These are phyloP conservation scores for Xiphophorus couchianus DNA, from an alignment of 2,113 vertebrate genomes.

Conservation along the genomic window DNA sequence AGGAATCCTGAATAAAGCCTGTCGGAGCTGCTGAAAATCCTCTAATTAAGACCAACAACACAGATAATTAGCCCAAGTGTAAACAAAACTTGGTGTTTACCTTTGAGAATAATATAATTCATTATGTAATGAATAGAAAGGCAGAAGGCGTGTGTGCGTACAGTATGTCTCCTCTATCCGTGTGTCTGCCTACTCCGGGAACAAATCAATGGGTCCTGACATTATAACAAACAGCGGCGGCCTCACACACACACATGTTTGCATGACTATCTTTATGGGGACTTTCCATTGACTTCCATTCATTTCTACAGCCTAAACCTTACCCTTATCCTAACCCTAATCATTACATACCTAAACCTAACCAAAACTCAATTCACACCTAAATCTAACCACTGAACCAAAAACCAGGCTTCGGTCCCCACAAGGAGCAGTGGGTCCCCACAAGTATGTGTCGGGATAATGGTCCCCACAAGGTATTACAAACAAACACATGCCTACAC, in stretches of 20 bases:
- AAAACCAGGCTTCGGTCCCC: too few relatives aligned
- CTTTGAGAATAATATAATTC: constrained; percentile 3
- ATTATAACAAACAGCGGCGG: constrained; percentile 47
- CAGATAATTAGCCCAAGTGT: constrained; percentile 23
- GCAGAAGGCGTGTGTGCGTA: background rate
- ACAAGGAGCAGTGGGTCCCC: too few relatives aligned
- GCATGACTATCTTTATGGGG: too few relatives aligned
- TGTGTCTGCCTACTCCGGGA: background rate
- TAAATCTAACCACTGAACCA: too few relatives aligned
- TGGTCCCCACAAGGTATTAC: too few relatives aligned
- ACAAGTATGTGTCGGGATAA: too few relatives aligned
- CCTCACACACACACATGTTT: constrained; percentile 2
- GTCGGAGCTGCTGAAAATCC: background rate
- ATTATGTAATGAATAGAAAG: constrained; percentile 9
- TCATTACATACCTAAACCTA: too few relatives aligned
- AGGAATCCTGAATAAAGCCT: background rate
- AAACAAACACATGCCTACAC: too few relatives aligned
- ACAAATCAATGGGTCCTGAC: constrained; percentile 51
- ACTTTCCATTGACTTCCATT: too few relatives aligned
- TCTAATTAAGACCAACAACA: constrained; percentile 1
- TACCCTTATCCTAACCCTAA: too few relatives aligned
- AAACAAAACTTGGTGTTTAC: constrained; percentile 34
- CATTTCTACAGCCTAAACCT: too few relatives aligned
- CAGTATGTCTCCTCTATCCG: background rate
- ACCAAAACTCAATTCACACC: too few relatives aligned